Conservation (phyloP, 2,113 vertebrate genomes). For the Dicrurus megarhynchus region DNA sequence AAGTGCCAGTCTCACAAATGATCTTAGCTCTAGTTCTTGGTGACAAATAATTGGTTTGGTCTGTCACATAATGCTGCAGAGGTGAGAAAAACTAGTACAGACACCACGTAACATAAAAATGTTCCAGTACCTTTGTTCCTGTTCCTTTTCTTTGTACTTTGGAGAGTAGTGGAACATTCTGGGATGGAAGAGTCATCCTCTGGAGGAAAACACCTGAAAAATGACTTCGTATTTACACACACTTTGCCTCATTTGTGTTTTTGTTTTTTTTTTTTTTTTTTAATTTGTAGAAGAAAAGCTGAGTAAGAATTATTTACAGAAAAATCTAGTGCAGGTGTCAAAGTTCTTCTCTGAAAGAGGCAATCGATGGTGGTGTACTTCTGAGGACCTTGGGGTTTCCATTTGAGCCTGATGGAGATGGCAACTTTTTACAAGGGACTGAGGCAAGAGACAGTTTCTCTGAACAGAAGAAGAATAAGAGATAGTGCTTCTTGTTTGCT, state of each 20-base stretch:
- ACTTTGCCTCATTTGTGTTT: neutral
- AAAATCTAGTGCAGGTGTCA: neutral
- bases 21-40: neutral
- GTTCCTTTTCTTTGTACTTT: neutral
- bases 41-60: neutral
- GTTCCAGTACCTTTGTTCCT: neutral
- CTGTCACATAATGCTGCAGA: neutral
- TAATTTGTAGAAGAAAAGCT: neutral
- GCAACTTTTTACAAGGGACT: neutral
- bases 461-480: neutral
- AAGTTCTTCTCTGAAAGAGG: neutral
- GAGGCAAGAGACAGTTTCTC: neutral
- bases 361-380: fast-evolving
- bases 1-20: neutral
- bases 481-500: neutral
- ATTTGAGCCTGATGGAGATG: neutral
- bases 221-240: neutral
- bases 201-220: neutral
- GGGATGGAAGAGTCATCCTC: neutral
- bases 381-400: neutral
- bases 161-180: neutral
- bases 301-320: neutral
- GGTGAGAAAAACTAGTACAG: neutral
- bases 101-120: neutral
- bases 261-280: too few relatives aligned